Conservation (phyloP, 1,140 invertebrate species). For the Amphibalanus amphitrite region DNA sequence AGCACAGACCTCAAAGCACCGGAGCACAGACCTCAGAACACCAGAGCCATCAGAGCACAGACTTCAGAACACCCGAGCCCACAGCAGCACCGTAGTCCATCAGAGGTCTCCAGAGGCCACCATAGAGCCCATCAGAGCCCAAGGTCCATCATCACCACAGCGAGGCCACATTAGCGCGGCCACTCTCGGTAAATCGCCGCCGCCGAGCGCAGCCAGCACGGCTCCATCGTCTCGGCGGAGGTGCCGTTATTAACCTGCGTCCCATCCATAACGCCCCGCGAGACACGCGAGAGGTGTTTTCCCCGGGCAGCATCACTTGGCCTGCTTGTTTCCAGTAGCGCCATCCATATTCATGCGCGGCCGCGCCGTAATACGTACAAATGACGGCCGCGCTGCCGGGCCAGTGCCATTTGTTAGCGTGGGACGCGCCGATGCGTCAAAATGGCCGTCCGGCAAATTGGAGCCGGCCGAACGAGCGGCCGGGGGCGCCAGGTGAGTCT, state of each 20-base stretch:
- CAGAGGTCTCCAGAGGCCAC: too few relatives aligned
- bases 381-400: neutral
- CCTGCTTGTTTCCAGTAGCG: neutral
- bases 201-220: neutral
- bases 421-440: neutral
- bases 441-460: neutral
- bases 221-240: neutral
- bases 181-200: too few relatives aligned
- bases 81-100: too few relatives aligned
- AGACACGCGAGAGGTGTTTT: neutral
- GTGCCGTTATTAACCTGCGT: neutral
- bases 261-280: neutral
- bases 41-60: too few relatives aligned
- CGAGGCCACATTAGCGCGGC: too few relatives aligned
- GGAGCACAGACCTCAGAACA: too few relatives aligned
- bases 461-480: neutral
- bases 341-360: neutral
- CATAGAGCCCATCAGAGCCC: too few relatives aligned
- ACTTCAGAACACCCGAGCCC: too few relatives aligned
- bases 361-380: neutral
- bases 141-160: too few relatives aligned
- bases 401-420: neutral
- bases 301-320: neutral
- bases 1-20: too few relatives aligned
- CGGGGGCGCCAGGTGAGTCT: too few relatives aligned